These are phyloP conservation scores for Xylocopa sonorina DNA, from an alignment of 1,140 invertebrate genomes.

Conservation along the genomic window DNA sequence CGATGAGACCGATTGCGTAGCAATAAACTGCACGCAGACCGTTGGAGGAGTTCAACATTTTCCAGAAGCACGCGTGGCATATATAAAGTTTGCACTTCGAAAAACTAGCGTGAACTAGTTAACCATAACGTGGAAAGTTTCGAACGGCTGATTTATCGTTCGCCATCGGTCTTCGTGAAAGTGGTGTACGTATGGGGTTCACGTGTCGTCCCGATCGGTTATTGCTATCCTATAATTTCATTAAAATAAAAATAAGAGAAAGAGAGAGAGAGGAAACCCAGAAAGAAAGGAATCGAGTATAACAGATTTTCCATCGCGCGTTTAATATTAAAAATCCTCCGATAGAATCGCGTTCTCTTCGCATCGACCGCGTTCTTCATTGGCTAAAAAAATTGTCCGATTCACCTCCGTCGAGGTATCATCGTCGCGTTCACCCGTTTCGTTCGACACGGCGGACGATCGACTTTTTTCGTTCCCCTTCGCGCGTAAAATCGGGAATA, in stretches of 20 bases:
- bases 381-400: no score
- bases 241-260: not conserved
- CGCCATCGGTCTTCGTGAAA: conserved; percentile 24
- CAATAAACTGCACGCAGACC: not conserved
- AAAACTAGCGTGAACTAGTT: conserved; percentile 47
- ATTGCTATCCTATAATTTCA: not conserved
- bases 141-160: conserved; percentile 31
- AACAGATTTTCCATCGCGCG: no score
- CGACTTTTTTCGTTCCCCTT: no score
- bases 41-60: conserved; percentile 22
- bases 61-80: not conserved
- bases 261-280: no score
- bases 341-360: no score
- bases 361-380: no score
- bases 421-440: not conserved
- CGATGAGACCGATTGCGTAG: not conserved
- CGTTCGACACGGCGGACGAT: no score
- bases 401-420: no score
- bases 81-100: conserved; percentile 10
- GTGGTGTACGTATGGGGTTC: not conserved
- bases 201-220: conserved; percentile 5
- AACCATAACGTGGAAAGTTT: conserved; percentile 20
- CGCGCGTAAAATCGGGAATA: not conserved
- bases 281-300: no score
- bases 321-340: no score